phyloP scores from a whole-genome alignment of 2,888 invertebrate species.

The Cylloceria caligata region DNA sequence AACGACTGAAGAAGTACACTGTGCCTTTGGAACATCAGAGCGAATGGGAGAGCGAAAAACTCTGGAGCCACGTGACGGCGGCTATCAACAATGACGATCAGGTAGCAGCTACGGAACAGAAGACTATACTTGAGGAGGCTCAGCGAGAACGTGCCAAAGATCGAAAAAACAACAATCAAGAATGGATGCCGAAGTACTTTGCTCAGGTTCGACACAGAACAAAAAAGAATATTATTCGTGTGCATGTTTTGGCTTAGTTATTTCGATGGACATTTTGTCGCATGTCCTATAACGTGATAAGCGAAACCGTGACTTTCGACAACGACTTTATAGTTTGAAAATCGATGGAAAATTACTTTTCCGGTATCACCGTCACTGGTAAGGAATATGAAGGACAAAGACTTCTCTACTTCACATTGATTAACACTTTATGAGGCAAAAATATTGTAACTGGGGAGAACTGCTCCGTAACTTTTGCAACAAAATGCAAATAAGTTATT shows the following conservation, averaged over 20 bases:
- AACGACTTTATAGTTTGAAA: not conserved
- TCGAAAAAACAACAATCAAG: conserved; percentile 87
- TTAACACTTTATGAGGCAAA: too few relatives aligned
- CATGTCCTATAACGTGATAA: not conserved
- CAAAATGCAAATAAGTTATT: too few relatives aligned
- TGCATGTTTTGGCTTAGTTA: conserved; percentile 4
- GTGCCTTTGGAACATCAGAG: conserved; percentile 92
- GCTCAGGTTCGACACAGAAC: conserved; percentile 85
- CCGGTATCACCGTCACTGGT: too few relatives aligned
- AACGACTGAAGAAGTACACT: conserved; percentile 91
- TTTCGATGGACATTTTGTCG: not conserved
- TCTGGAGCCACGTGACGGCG: conserved; percentile 95
- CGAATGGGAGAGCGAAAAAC: conserved; percentile 93
- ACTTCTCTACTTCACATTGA: too few relatives aligned
- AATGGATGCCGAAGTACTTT: conserved; percentile 92
- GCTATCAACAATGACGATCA: conserved; percentile 93
- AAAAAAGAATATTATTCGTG: not conserved
- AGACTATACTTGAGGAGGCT: conserved; percentile 94
- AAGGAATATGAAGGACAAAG: too few relatives aligned
- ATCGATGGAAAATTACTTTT: too few relatives aligned
- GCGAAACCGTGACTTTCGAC: not conserved
- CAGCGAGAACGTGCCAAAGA: conserved; percentile 92
- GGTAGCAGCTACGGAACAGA: conserved; percentile 95
- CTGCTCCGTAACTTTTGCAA: too few relatives aligned
- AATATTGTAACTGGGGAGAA: too few relatives aligned